Percentiles rank a stretch among this genome's conserved stretches.
Evolutionary conservation across 2,888 invertebrate species (phyloP).

Genomic region (Tinea semifulvella): DNA sequence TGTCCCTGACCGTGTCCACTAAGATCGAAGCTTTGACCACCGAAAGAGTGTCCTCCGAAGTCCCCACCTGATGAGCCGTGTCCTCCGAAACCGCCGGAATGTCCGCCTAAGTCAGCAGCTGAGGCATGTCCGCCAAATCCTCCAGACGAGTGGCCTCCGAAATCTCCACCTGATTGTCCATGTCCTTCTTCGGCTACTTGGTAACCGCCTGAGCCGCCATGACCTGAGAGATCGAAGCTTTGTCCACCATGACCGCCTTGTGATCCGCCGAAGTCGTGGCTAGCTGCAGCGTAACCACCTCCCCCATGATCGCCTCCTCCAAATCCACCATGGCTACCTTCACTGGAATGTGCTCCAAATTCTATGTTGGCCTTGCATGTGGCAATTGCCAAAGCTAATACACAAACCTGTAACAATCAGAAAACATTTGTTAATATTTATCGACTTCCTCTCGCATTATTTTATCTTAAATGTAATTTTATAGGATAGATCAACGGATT

Average conservation of each 20-base stretch:
- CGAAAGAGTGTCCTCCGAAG: constrained; percentile 16
- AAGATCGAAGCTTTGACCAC: constrained; percentile 16
- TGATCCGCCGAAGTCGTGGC: constrained; percentile 11
- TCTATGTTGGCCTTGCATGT: constrained; percentile 46
- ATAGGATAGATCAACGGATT: too few relatives aligned
- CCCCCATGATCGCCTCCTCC: constrained; percentile 17
- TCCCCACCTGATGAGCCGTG: constrained; percentile 18
- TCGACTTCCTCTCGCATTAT: too few relatives aligned
- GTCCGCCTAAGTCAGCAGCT: too few relatives aligned
- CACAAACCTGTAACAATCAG: constrained; percentile 44
- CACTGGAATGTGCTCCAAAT: constrained; percentile 28
- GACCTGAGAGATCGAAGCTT: constrained; percentile 5
- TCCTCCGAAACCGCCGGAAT: not conserved
- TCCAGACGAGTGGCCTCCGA: constrained; percentile 20
- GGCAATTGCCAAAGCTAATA: constrained; percentile 50
- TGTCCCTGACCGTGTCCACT: constrained; percentile 16
- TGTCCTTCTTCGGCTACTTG: constrained; percentile 15
- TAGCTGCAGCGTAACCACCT: constrained; percentile 21
- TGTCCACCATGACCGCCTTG: constrained; percentile 6
- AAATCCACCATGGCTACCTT: constrained; percentile 24
- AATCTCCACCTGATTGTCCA: constrained; percentile 20
- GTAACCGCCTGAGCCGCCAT: not conserved
- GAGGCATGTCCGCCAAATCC: constrained; percentile 21
- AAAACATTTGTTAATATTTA: constrained; percentile 16
- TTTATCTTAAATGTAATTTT: not conserved